These are phyloP conservation scores for Phyllostomus hastatus DNA, from an alignment of 2,113 vertebrate species.

Conservation along the genomic window DNA sequence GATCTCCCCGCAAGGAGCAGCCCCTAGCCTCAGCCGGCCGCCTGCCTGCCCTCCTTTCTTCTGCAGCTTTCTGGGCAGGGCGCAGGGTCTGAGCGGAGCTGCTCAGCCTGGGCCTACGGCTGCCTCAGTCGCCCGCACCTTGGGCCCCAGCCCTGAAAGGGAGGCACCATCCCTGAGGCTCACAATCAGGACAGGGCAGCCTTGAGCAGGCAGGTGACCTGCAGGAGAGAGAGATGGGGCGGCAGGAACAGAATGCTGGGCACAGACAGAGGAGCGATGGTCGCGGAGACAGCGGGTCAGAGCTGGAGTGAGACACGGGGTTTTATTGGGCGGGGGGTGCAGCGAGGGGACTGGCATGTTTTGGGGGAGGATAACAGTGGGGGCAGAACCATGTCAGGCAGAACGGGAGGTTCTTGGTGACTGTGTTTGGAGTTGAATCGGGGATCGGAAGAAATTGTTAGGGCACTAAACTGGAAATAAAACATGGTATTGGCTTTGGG, in stretches of 20 bases:
- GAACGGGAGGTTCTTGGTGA: no score
- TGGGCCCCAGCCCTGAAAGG: conserved; percentile 30
- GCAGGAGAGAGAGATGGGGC: not conserved
- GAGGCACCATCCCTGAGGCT: conserved; percentile 10
- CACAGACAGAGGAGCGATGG: not conserved
- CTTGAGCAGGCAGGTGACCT: conserved; percentile 19
- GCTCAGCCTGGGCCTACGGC: not conserved
- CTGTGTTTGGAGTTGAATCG: not conserved
- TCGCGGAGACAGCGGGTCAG: not conserved
- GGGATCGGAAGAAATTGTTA: not conserved
- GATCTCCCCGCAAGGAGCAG: not conserved
- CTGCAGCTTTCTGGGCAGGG: not conserved
- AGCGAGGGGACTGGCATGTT: not conserved
- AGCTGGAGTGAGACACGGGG: fast-evolving
- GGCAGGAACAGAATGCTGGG: not conserved
- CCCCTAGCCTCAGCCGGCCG: fast-evolving
- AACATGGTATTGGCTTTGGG: not conserved
- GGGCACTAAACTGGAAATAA: not conserved
- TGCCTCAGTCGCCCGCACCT: not conserved
- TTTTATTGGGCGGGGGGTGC: not conserved
- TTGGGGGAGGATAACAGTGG: not conserved
- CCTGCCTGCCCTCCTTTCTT: not conserved
- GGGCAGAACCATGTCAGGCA: not conserved
- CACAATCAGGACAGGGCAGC: conserved; percentile 43
- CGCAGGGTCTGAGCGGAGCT: not conserved